Conservation (phyloP, 1,140 invertebrate genomes). For the Philaenus spumarius region DNA sequence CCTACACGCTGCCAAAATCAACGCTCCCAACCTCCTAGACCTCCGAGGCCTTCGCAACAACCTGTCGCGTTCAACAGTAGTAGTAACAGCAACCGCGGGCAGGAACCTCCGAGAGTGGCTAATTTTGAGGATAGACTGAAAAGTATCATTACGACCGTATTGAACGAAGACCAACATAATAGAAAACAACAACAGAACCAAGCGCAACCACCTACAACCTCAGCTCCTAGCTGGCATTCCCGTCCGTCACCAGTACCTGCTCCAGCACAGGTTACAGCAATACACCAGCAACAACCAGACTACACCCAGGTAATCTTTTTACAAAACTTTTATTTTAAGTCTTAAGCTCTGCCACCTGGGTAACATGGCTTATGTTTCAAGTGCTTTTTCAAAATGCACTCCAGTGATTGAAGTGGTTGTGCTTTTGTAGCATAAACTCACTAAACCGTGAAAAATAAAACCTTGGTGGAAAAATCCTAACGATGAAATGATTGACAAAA, state of each 20-base stretch:
- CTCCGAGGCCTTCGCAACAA: conserved; percentile 11
- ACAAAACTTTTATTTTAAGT: background rate
- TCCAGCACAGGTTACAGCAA: conserved; percentile 50
- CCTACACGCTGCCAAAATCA: background rate
- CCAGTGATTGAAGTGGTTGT: too few relatives aligned
- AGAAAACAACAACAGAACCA: conserved; percentile 40
- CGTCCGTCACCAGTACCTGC: background rate
- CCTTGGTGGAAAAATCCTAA: too few relatives aligned
- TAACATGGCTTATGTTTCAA: background rate
- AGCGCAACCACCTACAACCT: conserved; percentile 28
- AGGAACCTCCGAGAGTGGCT: conserved; percentile 73
- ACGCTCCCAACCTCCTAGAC: background rate
- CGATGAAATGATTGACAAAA: too few relatives aligned
- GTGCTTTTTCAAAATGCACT: too few relatives aligned
- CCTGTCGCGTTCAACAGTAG: background rate
- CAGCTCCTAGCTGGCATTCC: background rate
- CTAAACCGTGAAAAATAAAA: too few relatives aligned
- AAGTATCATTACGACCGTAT: conserved; percentile 82
- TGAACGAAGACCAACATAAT: conserved; percentile 74
- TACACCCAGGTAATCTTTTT: conserved; percentile 20
- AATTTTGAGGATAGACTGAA: conserved; percentile 89
- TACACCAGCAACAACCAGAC: conserved; percentile 20
- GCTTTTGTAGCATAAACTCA: too few relatives aligned
- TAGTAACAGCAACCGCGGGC: conserved; percentile 40
- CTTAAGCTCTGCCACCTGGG: too few relatives aligned